Base-by-base conservation (phyloP, 2,797 vertebrate species). In the Lacerta agilis region DNA sequence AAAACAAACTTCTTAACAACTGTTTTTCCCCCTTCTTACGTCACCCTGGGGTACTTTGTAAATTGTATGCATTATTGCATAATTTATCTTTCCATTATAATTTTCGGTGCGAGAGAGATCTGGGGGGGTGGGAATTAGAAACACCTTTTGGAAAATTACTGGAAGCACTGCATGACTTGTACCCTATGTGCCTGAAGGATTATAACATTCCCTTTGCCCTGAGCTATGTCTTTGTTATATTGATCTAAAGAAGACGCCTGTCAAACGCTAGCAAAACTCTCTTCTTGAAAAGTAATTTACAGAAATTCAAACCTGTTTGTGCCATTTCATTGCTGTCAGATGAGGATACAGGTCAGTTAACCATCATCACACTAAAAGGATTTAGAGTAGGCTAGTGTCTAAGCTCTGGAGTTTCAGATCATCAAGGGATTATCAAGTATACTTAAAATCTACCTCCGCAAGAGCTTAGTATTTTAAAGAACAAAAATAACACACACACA, bases 321-420 rank as follows among this genome's bases (percentile, higher is more conserved):
- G 78, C 91, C 81, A 89, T 78, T 91, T 92, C 90, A 77, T 81
- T 93, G 77, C 80, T 92, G 82, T 20, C 87, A 84, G 87, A 20
- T 69, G 81, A 69, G 77, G 79, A 89, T 90, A 88, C 71, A 90
- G 73, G 90, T 90, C 82, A 93, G 87, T 83, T 85, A 86, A 81
- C 61, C 18, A 64, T 79, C 80, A 82, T 91, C 85, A 83, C 4
- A 49, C 82, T 91, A 87, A 93, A 94, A 87, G 75, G 88, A 91
- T 94, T 92, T 90, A 92, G 86, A 93, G 85, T 83, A 89, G 91
- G 88, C 90, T 84, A 83, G 41, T 90, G 93, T 90, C 69, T 91
- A 67, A 88, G 87, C 86, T 85, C 78, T 89, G 86, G 79, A 91
- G 78, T 90, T 94, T 87, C 20, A 49, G 77, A 61, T 92, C 82